Base-by-base conservation (phyloP, 2,113 vertebrate genomes). In the Lethenteron reissneri region DNA sequence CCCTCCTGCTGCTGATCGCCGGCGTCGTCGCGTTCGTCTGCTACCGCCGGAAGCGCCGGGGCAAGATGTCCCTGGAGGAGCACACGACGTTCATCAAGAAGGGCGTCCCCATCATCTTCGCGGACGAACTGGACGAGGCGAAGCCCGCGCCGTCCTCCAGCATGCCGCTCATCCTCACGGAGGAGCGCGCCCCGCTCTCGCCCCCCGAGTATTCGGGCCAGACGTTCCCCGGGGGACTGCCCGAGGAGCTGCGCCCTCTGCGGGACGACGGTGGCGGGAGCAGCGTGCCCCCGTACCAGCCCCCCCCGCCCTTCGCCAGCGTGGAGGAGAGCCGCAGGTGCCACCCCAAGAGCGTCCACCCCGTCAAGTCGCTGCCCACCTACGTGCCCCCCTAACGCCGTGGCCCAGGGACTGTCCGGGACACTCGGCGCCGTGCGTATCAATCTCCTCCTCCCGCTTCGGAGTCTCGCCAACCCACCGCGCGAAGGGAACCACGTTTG, bases 11-110 rank as follows among this genome's bases (percentile, higher is more conserved):
- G 41, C 86, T 97, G 0, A 86, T 91, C n/a, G 89, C 89, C 0
- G 92, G 89, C 56, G 85, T 95, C 78, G 88, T 95, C 1, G 91
- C 91, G 68, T 94, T 95, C 90, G 87, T 96, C 75, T 97, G 92
- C 78, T 97, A 97, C 72, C 86, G 90, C 64, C 94, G 92, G 81
- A 96, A 97, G 76, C 85, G 89, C 75, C 88, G 85, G 81, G 92
- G 91, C 69, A 96, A 97, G 76, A 83, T 96, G 78, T 95, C 87
- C 56, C 88, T 88, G 0, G 92, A 97, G 81, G 92, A 97, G 78
- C 92, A 95, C 80, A 89, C 91, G 72, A 95, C 92, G 57, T 97
- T 97, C 78, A 95, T 97, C 74, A 97, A 94, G 81, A 97, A 97
- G 56, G 92, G 92, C 0, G 91, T 97, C 73, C 92, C 92, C 11